Percentiles rank a stretch among this genome's conserved stretches.
phyloP scores from a whole-genome alignment of 2,113 vertebrate genomes.

The Scalopus aquaticus region DNA sequence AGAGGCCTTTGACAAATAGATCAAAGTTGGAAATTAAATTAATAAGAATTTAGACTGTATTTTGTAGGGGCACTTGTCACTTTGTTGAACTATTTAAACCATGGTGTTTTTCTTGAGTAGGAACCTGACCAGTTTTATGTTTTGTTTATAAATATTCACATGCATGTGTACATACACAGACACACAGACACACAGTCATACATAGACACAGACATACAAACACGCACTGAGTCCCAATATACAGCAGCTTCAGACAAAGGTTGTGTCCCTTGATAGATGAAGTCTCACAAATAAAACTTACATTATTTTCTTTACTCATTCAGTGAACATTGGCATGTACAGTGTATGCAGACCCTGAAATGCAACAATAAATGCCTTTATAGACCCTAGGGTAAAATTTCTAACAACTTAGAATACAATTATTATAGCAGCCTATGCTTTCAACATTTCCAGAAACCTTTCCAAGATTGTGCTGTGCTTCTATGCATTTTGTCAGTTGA shows the following conservation, averaged over 20 bases:
- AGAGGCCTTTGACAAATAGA: not conserved
- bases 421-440: not conserved
- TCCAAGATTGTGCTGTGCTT: not conserved
- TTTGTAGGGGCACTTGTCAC: not conserved
- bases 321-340: not conserved
- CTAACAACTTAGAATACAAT: not conserved
- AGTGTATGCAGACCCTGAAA: not conserved
- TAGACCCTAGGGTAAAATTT: not conserved
- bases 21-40: not conserved
- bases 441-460: not conserved
- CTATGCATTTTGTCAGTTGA: not conserved
- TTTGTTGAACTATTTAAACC: not conserved
- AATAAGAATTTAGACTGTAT: not conserved
- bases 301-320: not conserved
- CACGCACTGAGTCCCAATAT: not conserved
- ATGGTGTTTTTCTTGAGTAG: not conserved
- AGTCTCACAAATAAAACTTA: not conserved
- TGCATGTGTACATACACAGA: not conserved
- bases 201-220: rapidly evolving
- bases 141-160: not conserved
- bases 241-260: not conserved
- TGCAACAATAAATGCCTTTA: not conserved
- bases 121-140: not conserved
- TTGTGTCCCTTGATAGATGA: not conserved
- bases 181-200: not conserved